Conservation (phyloP, 2,888 invertebrate species). For the Gisinianus flammeolus region DNA sequence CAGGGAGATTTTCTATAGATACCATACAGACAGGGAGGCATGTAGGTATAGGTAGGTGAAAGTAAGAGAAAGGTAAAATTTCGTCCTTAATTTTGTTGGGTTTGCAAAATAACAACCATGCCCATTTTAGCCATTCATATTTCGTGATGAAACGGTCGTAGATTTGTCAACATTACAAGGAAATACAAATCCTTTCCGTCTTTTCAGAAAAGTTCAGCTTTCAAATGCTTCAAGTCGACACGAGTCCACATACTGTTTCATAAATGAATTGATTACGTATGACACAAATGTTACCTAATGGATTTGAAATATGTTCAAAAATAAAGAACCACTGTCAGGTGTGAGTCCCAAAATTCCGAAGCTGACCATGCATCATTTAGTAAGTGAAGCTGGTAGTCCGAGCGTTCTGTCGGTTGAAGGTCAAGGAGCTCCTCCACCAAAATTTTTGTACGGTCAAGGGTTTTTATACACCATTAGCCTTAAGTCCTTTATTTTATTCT, state of each 20-base stretch:
- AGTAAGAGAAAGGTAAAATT: too few species aligned
- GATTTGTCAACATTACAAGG: too few species aligned
- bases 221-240: background rate
- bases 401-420: conserved; percentile 52
- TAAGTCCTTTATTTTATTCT: background rate
- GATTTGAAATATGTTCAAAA: too few species aligned
- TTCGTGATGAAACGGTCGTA: too few species aligned
- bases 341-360: conserved; percentile 55
- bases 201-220: background rate
- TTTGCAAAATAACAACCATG: too few species aligned
- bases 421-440: conserved; percentile 39
- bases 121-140: too few species aligned
- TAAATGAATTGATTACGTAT: background rate
- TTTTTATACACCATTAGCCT: background rate
- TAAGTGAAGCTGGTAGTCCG: conserved; percentile 40
- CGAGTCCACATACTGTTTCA: background rate
- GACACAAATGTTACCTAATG: too few species aligned
- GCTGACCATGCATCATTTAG: conserved; percentile 48
- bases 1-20: background rate
- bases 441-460: conserved; percentile 23
- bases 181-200: conserved; percentile 6
- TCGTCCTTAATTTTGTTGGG: too few species aligned
- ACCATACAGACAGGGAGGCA: background rate
- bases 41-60: background rate
- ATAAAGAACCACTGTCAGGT: conserved; percentile 54